Evolutionary conservation across 92 coral and sea anemone genomes (phyloP).

Genomic region (Phymanthus crucifer): DNA sequence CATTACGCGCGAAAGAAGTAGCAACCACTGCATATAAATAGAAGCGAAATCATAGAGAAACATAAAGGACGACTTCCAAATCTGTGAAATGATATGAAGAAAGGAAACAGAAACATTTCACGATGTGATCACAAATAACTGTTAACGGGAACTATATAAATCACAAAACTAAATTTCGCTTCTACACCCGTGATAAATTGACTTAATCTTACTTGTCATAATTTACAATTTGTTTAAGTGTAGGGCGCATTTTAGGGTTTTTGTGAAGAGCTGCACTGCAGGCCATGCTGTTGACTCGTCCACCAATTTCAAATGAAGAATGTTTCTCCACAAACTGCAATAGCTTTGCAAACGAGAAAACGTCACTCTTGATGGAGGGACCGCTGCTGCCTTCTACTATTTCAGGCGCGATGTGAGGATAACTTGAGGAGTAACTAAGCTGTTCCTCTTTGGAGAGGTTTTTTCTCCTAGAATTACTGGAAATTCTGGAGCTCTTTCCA

Average conservation of each 20-base stretch:
- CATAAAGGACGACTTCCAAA: background rate
- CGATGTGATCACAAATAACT: background rate
- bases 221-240: background rate
- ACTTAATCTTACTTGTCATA: background rate
- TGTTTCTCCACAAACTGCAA: background rate
- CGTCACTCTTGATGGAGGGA: background rate
- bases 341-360: background rate
- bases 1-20: background rate
- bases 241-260: background rate
- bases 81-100: background rate
- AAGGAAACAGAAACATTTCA: background rate
- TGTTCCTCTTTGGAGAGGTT: background rate
- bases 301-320: background rate
- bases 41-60: background rate
- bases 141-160: background rate
- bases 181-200: background rate
- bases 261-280: background rate
- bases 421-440: background rate
- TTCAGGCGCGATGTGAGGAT: background rate
- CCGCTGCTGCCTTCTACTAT: background rate
- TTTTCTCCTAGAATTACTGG: background rate
- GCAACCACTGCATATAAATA: background rate
- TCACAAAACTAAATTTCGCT: background rate
- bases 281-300: background rate
- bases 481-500: background rate